A percentile compares a stretch with the other conserved stretches of the same genome.
phyloP scores from a whole-genome alignment of 2,113 vertebrate species.

The Periophthalmodon schlosseri region DNA sequence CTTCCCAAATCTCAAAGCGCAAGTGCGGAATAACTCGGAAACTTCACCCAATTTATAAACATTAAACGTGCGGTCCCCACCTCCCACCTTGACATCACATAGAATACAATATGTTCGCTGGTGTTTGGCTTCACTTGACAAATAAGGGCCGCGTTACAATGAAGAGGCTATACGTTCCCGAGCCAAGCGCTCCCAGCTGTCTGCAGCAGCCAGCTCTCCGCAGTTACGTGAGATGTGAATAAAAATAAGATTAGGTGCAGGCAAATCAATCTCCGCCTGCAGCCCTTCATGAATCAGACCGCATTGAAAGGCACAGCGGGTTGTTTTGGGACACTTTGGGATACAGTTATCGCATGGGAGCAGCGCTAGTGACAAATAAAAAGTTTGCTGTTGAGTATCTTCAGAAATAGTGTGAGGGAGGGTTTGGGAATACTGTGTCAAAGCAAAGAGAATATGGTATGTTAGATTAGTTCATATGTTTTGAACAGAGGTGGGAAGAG shows the following conservation, averaged over 20 bases:
- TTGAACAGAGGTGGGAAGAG: neutral
- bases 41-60: slow-evolving; percentile 30
- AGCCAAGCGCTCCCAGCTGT: slow-evolving; percentile 34
- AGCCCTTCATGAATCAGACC: slow-evolving; percentile 18
- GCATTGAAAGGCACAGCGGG: slow-evolving; percentile 35
- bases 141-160: slow-evolving; percentile 55
- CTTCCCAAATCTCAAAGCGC: slow-evolving; percentile 33
- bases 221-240: slow-evolving; percentile 56
- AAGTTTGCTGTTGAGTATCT: neutral
- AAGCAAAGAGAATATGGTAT: neutral
- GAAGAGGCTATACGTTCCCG: slow-evolving; percentile 26
- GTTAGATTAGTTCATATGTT: neutral
- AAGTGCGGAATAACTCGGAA: slow-evolving; percentile 14
- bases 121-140: slow-evolving; percentile 49
- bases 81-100: slow-evolving; percentile 20
- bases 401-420: neutral
- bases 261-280: slow-evolving; percentile 50
- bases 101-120: neutral
- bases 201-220: slow-evolving; percentile 36
- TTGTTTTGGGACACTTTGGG: slow-evolving; percentile 45
- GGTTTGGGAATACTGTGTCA: neutral
- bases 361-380: neutral
- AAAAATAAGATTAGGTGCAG: slow-evolving; percentile 58
- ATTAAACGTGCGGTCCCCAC: slow-evolving; percentile 7
- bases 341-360: slow-evolving; percentile 20